Conservation (phyloP, 1,140 invertebrate genomes). For the Zaprionus vittiger region DNA sequence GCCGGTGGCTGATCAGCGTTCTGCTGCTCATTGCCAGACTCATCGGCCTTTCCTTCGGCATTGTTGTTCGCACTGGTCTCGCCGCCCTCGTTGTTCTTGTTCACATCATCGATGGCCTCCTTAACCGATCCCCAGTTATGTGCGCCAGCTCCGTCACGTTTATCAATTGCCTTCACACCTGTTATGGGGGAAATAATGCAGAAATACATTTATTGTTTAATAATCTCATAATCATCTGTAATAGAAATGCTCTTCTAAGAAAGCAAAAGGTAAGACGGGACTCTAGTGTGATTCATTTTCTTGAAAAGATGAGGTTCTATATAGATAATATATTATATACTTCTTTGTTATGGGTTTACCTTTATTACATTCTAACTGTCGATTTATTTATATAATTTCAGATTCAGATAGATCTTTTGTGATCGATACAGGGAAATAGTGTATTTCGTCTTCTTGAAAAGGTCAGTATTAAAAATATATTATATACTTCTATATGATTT, state of each 20-base stretch:
- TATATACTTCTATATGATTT: not conserved
- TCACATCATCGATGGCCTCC: slow-evolving; percentile 92
- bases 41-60: slow-evolving; percentile 71
- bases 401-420: too few species aligned
- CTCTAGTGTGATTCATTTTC: too few species aligned
- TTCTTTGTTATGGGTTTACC: too few species aligned
- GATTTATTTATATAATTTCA: too few species aligned
- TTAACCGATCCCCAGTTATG: slow-evolving; percentile 98
- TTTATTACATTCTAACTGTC: too few species aligned
- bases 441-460: not conserved
- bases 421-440: not conserved
- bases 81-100: slow-evolving; percentile 86
- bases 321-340: too few species aligned
- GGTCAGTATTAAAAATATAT: not conserved
- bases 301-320: too few species aligned
- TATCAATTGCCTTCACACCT: slow-evolving; percentile 96
- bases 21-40: slow-evolving; percentile 85
- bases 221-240: not conserved
- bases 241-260: not conserved
- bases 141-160: slow-evolving; percentile 96
- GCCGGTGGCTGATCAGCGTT: slow-evolving; percentile 85
- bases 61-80: slow-evolving; percentile 78
- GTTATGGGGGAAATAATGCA: not conserved
- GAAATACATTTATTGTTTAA: not conserved
- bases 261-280: too few species aligned